Evolutionary conservation across 2,113 vertebrate species (phyloP).

Genomic region (Tetraodon nigroviridis): DNA sequence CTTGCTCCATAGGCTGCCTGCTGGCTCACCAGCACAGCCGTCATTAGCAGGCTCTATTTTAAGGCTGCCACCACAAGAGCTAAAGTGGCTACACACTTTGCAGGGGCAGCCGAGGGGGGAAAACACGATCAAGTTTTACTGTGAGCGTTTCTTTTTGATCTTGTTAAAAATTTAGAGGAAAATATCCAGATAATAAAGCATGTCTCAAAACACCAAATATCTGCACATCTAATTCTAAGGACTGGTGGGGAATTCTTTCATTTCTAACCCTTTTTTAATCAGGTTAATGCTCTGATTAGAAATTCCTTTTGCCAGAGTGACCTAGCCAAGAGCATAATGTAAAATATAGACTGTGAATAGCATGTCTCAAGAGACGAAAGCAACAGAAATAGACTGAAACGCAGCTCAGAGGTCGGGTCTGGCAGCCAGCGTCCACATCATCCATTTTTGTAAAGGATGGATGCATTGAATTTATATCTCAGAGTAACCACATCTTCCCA

Average conservation of each 20-base stretch:
- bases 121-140: no score
- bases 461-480: conserved; percentile 48
- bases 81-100: conserved; percentile 1
- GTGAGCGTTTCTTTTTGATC: no score
- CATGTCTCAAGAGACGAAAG: not conserved
- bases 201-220: no score
- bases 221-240: no score
- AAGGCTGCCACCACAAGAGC: conserved; percentile 26
- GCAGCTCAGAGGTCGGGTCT: not conserved
- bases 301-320: no score
- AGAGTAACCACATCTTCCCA: conserved; percentile 45
- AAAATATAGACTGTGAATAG: not conserved
- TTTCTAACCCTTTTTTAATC: no score
- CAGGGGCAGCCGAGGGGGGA: no score
- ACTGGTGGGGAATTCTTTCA: no score
- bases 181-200: no score
- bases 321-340: not conserved
- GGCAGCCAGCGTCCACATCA: conserved; percentile 13
- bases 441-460: conserved; percentile 38
- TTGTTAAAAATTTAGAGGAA: no score
- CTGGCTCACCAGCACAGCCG: conserved; percentile 42
- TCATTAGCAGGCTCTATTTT: conserved; percentile 56
- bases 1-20: conserved; percentile 45
- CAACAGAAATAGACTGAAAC: not conserved
- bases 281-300: no score